Evolutionary conservation across 2,888 invertebrate species (phyloP).

Genomic region (Drosophila buzzatii): DNA sequence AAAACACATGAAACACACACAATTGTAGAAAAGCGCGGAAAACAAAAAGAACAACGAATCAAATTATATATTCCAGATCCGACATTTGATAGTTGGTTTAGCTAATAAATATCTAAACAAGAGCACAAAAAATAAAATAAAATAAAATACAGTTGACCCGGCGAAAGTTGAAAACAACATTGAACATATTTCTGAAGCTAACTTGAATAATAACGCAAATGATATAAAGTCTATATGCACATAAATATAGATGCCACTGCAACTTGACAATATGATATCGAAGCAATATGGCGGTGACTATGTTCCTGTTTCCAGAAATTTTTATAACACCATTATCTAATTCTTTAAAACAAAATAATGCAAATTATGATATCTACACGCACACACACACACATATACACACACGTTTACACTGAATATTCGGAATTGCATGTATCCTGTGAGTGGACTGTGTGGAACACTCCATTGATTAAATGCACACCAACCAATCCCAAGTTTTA

Average conservation of each 20-base stretch:
- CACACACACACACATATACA: constrained; percentile 14
- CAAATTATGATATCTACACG: constrained; percentile 48
- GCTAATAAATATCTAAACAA: constrained; percentile 19
- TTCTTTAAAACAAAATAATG: constrained; percentile 45
- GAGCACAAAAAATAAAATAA: background rate
- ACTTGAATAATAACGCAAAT: constrained; percentile 19
- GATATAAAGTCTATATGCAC: constrained; percentile 5
- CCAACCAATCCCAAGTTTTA: constrained; percentile 23
- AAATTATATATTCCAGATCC: constrained; percentile 5
- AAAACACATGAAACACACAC: constrained; percentile 34
- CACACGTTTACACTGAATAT: constrained; percentile 24
- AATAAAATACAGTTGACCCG: constrained; percentile 21
- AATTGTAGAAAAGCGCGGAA: constrained; percentile 19
- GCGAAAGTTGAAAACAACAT: constrained; percentile 8
- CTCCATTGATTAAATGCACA: constrained; percentile 19
- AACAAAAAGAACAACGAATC: constrained; percentile 10
- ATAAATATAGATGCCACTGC: constrained; percentile 27
- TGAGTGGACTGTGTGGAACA: constrained; percentile 20
- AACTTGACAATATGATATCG: constrained; percentile 75
- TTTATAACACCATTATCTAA: constrained; percentile 49
- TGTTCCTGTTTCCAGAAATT: constrained; percentile 72
- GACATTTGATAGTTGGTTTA: constrained; percentile 2
- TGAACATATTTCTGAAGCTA: constrained; percentile 19
- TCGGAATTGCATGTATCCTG: constrained; percentile 44
- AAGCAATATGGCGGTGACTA: constrained; percentile 86